Evolutionary conservation across 2,113 vertebrate genomes (phyloP).

Genomic region (Promerops cafer): DNA sequence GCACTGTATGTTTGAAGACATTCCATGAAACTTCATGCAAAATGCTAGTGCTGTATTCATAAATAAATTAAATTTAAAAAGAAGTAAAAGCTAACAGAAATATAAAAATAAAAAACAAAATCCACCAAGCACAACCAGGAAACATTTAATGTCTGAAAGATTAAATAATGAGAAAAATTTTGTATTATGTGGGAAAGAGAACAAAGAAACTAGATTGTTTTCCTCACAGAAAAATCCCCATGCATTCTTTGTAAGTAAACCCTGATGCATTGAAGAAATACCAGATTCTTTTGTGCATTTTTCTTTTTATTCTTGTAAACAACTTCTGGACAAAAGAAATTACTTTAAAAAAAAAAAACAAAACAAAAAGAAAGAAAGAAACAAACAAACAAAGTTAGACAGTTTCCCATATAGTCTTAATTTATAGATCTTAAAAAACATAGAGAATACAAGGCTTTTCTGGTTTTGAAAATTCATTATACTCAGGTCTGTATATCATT

Average conservation of each 20-base stretch:
- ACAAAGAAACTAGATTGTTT: not conserved
- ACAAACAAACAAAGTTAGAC: too few species aligned
- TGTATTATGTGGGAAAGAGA: not conserved
- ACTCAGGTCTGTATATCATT: not conserved
- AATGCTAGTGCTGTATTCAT: not conserved
- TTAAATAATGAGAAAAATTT: not conserved
- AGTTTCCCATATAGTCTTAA: not conserved
- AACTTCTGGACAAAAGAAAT: not conserved
- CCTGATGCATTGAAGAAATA: not conserved
- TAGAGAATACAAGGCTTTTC: not conserved
- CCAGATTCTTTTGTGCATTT: not conserved
- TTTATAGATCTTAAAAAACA: not conserved
- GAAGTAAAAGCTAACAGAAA: not conserved
- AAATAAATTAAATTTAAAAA: not conserved
- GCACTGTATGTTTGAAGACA: fast-evolving
- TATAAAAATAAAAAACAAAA: not conserved
- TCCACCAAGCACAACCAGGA: not conserved
- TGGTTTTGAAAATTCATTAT: not conserved
- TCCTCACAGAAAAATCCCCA: not conserved
- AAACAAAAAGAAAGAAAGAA: too few species aligned
- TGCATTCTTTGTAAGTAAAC: not conserved
- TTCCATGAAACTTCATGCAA: not conserved
- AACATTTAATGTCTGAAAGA: not conserved
- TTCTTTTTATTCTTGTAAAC: not conserved
- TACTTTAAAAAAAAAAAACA: not conserved